phyloP scores from a whole-genome alignment of 2,797 vertebrate species.

The Cryptoprocta ferox region DNA sequence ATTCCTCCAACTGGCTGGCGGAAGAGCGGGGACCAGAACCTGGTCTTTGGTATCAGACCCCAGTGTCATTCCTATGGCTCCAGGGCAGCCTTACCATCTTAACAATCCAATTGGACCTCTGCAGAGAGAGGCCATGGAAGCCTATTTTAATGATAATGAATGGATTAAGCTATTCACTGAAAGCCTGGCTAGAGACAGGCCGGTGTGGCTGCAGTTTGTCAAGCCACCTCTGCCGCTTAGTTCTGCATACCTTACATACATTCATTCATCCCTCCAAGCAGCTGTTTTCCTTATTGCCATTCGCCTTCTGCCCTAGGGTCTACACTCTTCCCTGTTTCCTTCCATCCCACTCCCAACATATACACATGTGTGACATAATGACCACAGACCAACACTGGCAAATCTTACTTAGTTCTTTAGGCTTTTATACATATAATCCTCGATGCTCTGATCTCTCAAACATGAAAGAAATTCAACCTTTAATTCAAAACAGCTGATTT shows the following conservation, averaged over 20 bases:
- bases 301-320: neutral
- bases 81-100: neutral
- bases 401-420: conserved; percentile 44
- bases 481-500: conserved; percentile 55
- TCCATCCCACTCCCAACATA: neutral
- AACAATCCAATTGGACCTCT: neutral
- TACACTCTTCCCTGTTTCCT: neutral
- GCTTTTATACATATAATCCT: neutral
- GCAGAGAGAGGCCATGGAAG: neutral
- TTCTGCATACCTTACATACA: neutral
- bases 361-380: neutral
- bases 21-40: neutral
- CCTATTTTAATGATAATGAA: neutral
- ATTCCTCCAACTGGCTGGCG: neutral
- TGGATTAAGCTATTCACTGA: neutral
- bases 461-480: conserved; percentile 56
- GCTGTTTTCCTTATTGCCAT: neutral
- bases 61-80: neutral
- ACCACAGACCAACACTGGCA: neutral
- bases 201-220: neutral
- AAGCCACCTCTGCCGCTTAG: neutral
- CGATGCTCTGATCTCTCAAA: conserved; percentile 42
- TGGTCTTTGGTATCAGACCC: neutral
- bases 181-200: neutral
- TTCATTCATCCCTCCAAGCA: neutral